Conservation (phyloP, 2,113 vertebrate species). For the Halcyon malimbica region DNA sequence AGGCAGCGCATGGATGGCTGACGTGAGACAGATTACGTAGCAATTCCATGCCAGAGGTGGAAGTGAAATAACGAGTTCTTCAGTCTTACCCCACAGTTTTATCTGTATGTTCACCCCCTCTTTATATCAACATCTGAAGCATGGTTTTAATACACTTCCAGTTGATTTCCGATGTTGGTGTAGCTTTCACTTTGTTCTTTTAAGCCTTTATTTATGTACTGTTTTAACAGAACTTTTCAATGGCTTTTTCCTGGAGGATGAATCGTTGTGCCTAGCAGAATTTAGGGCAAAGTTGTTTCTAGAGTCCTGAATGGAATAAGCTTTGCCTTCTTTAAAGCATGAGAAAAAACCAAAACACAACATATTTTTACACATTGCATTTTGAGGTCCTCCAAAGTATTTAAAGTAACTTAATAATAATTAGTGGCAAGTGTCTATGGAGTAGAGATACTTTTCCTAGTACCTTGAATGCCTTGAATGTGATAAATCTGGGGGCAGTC, state of each 20-base stretch:
- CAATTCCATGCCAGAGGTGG: not conserved
- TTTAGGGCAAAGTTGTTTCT: not conserved
- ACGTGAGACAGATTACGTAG: not conserved
- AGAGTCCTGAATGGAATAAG: not conserved
- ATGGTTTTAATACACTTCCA: not conserved
- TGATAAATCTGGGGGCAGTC: not conserved
- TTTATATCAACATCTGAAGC: not conserved
- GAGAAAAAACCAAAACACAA: not conserved
- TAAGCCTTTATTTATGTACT: not conserved
- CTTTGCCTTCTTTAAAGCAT: not conserved
- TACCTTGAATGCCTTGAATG: not conserved
- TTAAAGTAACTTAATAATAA: not conserved
- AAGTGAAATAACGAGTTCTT: not conserved
- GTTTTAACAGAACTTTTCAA: not conserved
- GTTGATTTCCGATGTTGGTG: not conserved
- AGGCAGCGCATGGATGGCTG: not conserved
- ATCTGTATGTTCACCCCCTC: not conserved
- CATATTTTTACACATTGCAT: not conserved
- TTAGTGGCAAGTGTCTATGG: not conserved
- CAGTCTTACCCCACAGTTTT: not conserved
- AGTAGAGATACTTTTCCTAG: not conserved
- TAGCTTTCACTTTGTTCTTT: not conserved
- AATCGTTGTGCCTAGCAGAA: not conserved
- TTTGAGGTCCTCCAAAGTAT: not conserved
- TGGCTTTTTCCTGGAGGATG: not conserved